Base-by-base conservation (phyloP, 2,888 invertebrate genomes). In the Lasioglossum marginatum region DNA sequence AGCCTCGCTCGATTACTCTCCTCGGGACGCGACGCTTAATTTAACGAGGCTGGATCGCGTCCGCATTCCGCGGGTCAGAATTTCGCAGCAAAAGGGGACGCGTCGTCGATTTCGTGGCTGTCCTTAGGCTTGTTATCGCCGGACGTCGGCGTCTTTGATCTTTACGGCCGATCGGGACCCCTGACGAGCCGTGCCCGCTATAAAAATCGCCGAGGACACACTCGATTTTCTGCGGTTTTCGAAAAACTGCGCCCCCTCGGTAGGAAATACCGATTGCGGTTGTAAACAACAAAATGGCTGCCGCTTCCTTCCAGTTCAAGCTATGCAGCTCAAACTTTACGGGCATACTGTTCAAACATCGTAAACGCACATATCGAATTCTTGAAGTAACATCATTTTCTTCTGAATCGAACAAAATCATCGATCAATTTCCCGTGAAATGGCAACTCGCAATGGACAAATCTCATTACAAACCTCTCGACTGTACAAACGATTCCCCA, bases 141-240 rank as follows among this genome's bases (percentile, higher is more conserved):
- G 83, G 73, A 37, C 23, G 60, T 37, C 37, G 70, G 70, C 12
- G 23, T 80, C 80, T 89, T 89, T 85, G 89, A 89, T 70, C 80
- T 89, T 86, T 82, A 77, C 73, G 82, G 79, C 71, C 57, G 73
- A 57, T 45, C 79, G 66, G 60, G 70, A 84, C 77, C 77, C 77
- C 71, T 45, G 52, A 57, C 37, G 48, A 45, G 40, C 16, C 63
- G 27, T 31, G 60, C 19, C 31, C 68, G 73, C 77, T 43, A 85
- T 85, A 70, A 81, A 82, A 60, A n/a, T 48, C 34, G 1, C 19
- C 23, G 52, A 45, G 5, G n/a, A 27, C 60, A 14, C 27, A 60
- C 78, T 34, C 66, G 68, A 34, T 66, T 66, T 34, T 34, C 66
- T 60, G 60, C 60, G 14, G 60, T 27, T 60, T 27, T 60, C 60